Conservation (phyloP, 2,113 vertebrate genomes). For the Hippocampus abdominalis region DNA sequence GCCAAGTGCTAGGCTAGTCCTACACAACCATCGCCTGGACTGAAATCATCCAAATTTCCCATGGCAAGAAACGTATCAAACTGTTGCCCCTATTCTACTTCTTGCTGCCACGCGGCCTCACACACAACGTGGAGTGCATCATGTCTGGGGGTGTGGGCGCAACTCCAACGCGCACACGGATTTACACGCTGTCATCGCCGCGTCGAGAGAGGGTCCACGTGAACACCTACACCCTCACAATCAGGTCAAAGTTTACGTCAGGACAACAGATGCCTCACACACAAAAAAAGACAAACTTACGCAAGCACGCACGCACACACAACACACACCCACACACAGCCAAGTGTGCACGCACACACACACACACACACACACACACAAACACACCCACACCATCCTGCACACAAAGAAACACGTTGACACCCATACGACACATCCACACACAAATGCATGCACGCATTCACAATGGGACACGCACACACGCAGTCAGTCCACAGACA, state of each 20-base stretch:
- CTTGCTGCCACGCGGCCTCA: not conserved
- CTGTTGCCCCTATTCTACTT: not conserved
- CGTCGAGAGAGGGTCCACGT: not conserved
- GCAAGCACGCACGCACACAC: no score
- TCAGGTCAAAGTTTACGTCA: not conserved
- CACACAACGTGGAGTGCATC: not conserved
- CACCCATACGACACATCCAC: no score
- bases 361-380: not conserved
- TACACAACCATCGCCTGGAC: not conserved
- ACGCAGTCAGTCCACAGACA: conserved; percentile 9
- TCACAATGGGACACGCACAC: not conserved
- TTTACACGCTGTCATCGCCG: no score
- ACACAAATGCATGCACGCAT: no score
- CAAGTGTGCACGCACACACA: not conserved
- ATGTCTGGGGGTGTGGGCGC: not conserved
- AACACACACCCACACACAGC: no score
- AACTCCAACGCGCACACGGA: not conserved
- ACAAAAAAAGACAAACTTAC: no score
- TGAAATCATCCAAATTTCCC: not conserved
- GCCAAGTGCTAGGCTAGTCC: no score
- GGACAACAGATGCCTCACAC: not conserved
- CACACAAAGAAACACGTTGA: no score
- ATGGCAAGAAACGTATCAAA: not conserved
- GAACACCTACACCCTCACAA: not conserved
- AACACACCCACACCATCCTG: not conserved